These are phyloP conservation scores for Anthopleura xanthogrammica DNA, from an alignment of 92 coral and sea anemone genomes.

Conservation along the genomic window DNA sequence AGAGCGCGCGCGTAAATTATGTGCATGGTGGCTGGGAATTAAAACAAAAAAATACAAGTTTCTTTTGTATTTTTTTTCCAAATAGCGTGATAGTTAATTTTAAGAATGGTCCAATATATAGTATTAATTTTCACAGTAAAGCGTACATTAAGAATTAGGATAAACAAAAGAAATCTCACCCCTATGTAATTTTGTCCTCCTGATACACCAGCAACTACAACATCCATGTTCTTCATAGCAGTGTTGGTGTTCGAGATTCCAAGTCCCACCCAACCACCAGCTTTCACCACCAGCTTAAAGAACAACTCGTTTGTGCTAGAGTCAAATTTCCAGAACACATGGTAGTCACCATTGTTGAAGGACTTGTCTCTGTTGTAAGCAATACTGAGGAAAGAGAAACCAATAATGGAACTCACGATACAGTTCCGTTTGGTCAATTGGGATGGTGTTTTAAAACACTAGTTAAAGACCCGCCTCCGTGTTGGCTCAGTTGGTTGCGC, in stretches of 20 bases:
- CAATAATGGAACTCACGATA: too few relatives aligned
- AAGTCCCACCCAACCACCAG: constrained; percentile 16
- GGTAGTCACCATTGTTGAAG: background rate
- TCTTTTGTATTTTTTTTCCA: too few relatives aligned
- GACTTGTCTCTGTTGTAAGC: background rate
- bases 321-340: constrained; percentile 4
- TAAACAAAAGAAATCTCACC: background rate
- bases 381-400: background rate
- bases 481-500: too few relatives aligned
- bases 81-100: too few relatives aligned
- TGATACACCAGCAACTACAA: background rate
- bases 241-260: background rate
- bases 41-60: too few relatives aligned
- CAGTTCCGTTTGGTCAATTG: too few relatives aligned
- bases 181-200: background rate
- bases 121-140: too few relatives aligned
- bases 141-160: background rate
- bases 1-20: too few relatives aligned
- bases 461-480: too few relatives aligned
- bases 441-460: too few relatives aligned
- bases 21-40: too few relatives aligned
- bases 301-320: constrained; percentile 9
- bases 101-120: too few relatives aligned
- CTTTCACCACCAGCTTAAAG: constrained; percentile 8
- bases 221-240: background rate